Evolutionary conservation across 30 jellyfish, hydroid and myxozoan species (phyloP), one percentile per base, ranked within the genome.

Genomic region (Pelagia noctiluca): DNA sequence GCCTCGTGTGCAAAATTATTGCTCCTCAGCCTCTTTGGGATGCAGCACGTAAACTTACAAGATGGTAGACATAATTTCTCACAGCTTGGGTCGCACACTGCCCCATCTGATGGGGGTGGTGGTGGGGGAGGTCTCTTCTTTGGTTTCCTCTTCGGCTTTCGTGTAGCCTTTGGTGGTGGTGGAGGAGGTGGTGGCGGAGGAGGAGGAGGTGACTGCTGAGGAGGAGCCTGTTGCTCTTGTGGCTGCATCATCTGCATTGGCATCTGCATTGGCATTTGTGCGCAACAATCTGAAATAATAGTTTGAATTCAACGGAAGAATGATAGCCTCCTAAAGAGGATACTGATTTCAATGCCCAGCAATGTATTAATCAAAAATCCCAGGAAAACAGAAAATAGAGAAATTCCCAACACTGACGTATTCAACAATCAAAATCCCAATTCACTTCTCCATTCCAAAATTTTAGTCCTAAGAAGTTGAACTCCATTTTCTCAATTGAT

Each of bases 31-130:
- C 91, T 47, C 48, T 63, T 75, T 1, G 98, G 98, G 7, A 90
- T 90, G 47, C 98, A 90, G 62, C 98, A 90, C 80, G 86, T 84
- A 71, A 90, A 90, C 25, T 84, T 91, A 69, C 98, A 90, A n/a
- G 94, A 72, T 52, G 98, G 98, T 35, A 90, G 82, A 62, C 98
- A 90, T 3, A 90, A 83, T 35, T 78, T 84, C 72, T 90, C 95
- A 30, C 98, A 90, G 62, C 94, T 77, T 2, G 96, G 96, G 79
- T 90, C 94, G 49, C 98, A 90, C 76, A 35, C 28, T 30, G 84
- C 22, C 18, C 89, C 92, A 34, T 69, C 91, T 53, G 34, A 50
- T 4, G 94, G 25, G 24, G 87, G 90, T 4, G 71, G 66, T n/a
- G 86, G 87, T 36, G 79, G 80, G 10, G 86, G 81, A 1, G 89